phyloP scores from a whole-genome alignment of 92 coral and sea anemone genomes.

The Parazoanthus darwini region DNA sequence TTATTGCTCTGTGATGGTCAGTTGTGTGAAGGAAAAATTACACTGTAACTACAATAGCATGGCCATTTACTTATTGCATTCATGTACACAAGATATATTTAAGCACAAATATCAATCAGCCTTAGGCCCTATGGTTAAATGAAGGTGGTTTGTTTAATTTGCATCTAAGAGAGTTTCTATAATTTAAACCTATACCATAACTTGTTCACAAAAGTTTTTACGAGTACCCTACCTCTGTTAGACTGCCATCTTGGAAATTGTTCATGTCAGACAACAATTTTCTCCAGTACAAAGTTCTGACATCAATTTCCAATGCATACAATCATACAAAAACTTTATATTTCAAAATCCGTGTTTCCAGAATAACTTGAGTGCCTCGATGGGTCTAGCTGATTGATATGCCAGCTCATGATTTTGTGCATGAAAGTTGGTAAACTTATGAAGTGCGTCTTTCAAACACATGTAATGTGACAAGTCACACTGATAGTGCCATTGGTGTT shows the following conservation, averaged over 20 bases:
- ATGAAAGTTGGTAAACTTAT: not conserved
- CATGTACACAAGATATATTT: not conserved
- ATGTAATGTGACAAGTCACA: conserved; percentile 12
- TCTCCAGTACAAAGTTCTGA: too few species aligned
- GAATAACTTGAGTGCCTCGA: not conserved
- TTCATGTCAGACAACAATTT: too few species aligned
- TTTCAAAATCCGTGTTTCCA: not conserved
- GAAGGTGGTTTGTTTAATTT: not conserved
- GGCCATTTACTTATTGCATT: not conserved
- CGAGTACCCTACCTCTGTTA: too few species aligned
- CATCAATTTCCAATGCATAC: not conserved
- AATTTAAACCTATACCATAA: too few species aligned
- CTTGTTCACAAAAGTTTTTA: too few species aligned
- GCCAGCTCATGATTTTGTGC: not conserved
- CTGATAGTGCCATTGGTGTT: not conserved
- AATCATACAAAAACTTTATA: too few species aligned
- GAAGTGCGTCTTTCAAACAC: conserved; percentile 17
- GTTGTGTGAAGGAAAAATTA: conserved; percentile 20
- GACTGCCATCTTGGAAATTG: too few species aligned
- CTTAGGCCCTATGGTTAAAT: not conserved
- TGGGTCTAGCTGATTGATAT: not conserved
- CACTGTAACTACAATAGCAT: too few species aligned
- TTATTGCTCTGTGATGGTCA: conserved; percentile 11
- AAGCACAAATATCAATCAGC: not conserved
- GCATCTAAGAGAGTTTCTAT: too few species aligned